Conservation (phyloP, 2,113 vertebrate species). For the Gavialis gangeticus region DNA sequence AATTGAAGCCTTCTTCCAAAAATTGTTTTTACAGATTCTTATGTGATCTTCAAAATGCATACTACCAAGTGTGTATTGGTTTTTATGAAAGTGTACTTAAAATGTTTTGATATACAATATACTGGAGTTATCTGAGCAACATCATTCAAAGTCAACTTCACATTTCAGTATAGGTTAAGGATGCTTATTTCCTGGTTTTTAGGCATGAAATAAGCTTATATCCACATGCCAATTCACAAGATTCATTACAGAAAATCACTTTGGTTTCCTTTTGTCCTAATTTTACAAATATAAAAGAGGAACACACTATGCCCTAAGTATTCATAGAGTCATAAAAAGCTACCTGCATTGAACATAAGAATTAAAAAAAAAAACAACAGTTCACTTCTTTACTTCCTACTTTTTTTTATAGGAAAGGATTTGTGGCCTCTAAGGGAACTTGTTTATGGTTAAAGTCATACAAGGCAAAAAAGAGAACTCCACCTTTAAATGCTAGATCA, state of each 20-base stretch:
- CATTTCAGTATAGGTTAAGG: not conserved
- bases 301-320: not conserved
- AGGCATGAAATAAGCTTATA: not conserved
- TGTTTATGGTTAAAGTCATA: not conserved
- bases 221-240: not conserved
- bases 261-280: not conserved
- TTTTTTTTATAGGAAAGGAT: not conserved
- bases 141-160: not conserved
- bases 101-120: not conserved
- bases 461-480: not conserved
- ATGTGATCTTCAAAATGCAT: not conserved
- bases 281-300: not conserved
- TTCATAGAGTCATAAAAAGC: accelerated
- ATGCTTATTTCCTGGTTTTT: not conserved
- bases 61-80: accelerated
- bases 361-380: not conserved
- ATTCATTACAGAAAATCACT: not conserved
- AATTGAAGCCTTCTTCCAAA: not conserved
- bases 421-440: not conserved
- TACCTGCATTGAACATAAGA: accelerated
- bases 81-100: not conserved
- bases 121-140: not conserved
- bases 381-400: not conserved
- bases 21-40: not conserved
- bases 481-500: not conserved